phyloP scores from a whole-genome alignment of 2,797 vertebrate genomes.

The Hippocampus kuda region DNA sequence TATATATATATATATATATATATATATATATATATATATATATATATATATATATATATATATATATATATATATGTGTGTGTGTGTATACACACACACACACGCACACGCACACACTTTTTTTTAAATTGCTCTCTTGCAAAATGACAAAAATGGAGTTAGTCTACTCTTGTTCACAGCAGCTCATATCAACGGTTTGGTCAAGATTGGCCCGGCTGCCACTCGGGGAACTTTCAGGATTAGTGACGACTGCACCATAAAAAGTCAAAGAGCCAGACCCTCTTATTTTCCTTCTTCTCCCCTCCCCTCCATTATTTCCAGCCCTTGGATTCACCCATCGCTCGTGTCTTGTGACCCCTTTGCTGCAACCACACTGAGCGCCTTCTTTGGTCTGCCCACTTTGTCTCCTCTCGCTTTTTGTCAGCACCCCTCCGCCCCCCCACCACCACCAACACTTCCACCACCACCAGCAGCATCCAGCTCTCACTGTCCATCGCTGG shows the following conservation, averaged over 20 bases:
- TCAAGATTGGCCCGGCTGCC: slow-evolving; percentile 50
- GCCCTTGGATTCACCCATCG: slow-evolving; percentile 42
- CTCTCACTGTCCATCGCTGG: slow-evolving; percentile 56
- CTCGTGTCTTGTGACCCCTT: slow-evolving; percentile 47
- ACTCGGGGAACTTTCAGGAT: slow-evolving; percentile 37
- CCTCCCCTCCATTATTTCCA: slow-evolving; percentile 56
- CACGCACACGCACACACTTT: too few relatives aligned
- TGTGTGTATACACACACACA: too few relatives aligned
- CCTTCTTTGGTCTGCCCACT: slow-evolving; percentile 55
- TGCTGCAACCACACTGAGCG: slow-evolving; percentile 32
- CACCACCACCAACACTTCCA: background rate
- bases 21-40: too few relatives aligned
- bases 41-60: too few relatives aligned
- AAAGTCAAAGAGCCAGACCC: slow-evolving; percentile 55
- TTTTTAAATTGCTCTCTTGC: background rate
- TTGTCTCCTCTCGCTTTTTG: slow-evolving; percentile 31
- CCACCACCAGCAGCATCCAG: slow-evolving; percentile 10
- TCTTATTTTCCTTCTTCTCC: slow-evolving; percentile 43
- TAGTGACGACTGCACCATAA: slow-evolving; percentile 55
- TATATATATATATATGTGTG: too few relatives aligned
- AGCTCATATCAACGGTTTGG: slow-evolving; percentile 63
- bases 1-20: too few relatives aligned
- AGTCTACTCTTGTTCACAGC: slow-evolving; percentile 7
- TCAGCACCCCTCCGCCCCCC: slow-evolving; percentile 12
- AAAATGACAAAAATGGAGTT: background rate